phyloP scores from a whole-genome alignment of 2,113 vertebrate species.

The Emydocephalus ijimae region DNA sequence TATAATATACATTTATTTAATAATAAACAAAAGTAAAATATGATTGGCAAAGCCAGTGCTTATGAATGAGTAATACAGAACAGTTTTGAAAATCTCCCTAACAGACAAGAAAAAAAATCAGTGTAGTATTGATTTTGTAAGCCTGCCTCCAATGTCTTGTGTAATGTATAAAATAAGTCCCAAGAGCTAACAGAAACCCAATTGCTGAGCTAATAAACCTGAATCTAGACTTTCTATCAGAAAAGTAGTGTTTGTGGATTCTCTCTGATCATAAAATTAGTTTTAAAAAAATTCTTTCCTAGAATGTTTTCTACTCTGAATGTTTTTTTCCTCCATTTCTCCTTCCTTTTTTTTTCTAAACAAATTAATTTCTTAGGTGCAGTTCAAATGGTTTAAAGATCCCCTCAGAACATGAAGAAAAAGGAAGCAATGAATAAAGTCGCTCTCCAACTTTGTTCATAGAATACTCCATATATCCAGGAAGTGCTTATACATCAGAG shows the following conservation, averaged over 20 bases:
- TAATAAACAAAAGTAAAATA: background rate
- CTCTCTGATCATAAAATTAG: background rate
- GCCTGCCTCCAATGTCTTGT: conserved; percentile 49
- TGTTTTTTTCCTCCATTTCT: background rate
- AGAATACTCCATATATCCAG: conserved; percentile 70
- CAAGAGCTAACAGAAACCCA: conserved; percentile 44
- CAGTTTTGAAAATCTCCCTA: conserved; percentile 32
- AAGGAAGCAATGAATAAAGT: background rate
- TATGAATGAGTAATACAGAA: background rate
- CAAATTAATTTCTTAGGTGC: background rate
- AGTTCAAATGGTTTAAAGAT: background rate
- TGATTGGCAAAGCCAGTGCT: conserved; percentile 15
- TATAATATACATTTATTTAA: conserved; percentile 1
- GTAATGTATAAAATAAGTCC: conserved; percentile 46
- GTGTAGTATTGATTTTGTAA: conserved; percentile 17
- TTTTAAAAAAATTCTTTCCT: background rate
- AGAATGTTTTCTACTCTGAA: background rate
- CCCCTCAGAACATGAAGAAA: background rate
- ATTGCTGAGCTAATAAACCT: background rate
- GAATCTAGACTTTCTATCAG: background rate
- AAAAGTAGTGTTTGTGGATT: background rate
- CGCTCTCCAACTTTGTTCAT: conserved; percentile 63
- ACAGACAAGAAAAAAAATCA: conserved; percentile 12
- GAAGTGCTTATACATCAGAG: conserved; percentile 73
- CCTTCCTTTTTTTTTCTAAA: background rate